Conservation (phyloP, 1,140 invertebrate species). For the Aphidius ervi region DNA sequence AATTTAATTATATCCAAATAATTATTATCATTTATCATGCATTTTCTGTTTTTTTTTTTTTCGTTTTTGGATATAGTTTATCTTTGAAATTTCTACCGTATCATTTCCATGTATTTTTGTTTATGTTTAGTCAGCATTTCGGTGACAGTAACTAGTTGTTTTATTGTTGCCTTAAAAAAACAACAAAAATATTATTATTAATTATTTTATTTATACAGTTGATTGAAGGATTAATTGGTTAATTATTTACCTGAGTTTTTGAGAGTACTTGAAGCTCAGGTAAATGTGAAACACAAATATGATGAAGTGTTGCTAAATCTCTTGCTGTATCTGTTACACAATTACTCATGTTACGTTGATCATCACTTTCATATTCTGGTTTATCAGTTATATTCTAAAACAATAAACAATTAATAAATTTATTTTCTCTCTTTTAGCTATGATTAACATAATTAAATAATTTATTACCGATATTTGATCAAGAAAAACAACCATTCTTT, state of each 20-base stretch:
- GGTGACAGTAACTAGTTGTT: slow-evolving; percentile 90
- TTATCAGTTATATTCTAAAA: slow-evolving; percentile 62
- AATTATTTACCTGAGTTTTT: slow-evolving; percentile 68
- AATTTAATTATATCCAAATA: too few species aligned
- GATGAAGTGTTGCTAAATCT: slow-evolving; percentile 88
- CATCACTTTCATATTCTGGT: slow-evolving; percentile 59
- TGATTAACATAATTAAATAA: too few species aligned
- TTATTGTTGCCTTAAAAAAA: slow-evolving; percentile 67
- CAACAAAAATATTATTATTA: slow-evolving; percentile 24
- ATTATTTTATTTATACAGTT: slow-evolving; percentile 4
- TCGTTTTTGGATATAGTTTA: background rate
- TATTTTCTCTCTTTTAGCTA: too few species aligned
- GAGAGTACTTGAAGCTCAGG: slow-evolving; percentile 66
- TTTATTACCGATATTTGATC: slow-evolving; percentile 81
- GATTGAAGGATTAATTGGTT: slow-evolving; percentile 28
- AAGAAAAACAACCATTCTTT: slow-evolving; percentile 95
- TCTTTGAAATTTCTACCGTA: slow-evolving; percentile 65
- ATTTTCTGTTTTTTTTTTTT: too few species aligned
- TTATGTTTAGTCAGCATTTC: slow-evolving; percentile 96
- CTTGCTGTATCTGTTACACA: slow-evolving; percentile 69
- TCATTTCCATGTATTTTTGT: slow-evolving; percentile 93
- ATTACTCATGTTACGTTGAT: slow-evolving; percentile 47
- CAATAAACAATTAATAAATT: background rate
- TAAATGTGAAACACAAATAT: slow-evolving; percentile 88
- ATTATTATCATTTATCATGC: too few species aligned